A percentile compares a stretch with the other conserved stretches of the same genome.
Evolutionary conservation across 2,888 invertebrate species (phyloP).

Genomic region (Synergus umbraculus): DNA sequence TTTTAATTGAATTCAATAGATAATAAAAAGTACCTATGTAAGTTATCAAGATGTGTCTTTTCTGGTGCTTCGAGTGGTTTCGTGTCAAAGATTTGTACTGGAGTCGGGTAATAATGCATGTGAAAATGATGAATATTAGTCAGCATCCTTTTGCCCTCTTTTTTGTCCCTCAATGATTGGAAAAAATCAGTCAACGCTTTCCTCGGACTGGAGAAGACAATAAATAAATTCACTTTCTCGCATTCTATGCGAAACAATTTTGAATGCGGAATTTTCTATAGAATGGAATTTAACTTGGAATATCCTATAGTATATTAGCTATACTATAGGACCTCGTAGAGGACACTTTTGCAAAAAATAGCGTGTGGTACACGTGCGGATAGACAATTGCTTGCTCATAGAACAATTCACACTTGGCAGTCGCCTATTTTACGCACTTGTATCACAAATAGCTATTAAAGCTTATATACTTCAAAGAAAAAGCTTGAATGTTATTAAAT

Average conservation of each 20-base stretch:
- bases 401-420: too few species aligned
- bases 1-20: not conserved
- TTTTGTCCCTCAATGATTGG: conserved; percentile 57
- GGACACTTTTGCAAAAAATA: too few species aligned
- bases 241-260: not conserved
- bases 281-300: too few species aligned
- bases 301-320: too few species aligned
- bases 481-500: too few species aligned
- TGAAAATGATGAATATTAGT: conserved; percentile 66
- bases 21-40: conserved; percentile 57
- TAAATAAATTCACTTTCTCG: not conserved
- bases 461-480: too few species aligned
- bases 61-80: conserved; percentile 59
- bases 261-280: too few species aligned
- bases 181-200: conserved; percentile 61
- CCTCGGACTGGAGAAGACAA: conserved; percentile 53
- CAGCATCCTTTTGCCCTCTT: conserved; percentile 52
- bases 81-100: conserved; percentile 52
- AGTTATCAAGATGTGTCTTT: conserved; percentile 56
- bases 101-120: conserved; percentile 67
- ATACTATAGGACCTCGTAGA: too few species aligned
- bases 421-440: too few species aligned
- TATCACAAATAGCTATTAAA: too few species aligned
- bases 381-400: too few species aligned
- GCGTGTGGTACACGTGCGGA: too few species aligned